These are phyloP conservation scores for Ammospiza nelsoni DNA, from an alignment of 2,113 vertebrate genomes.

Conservation along the genomic window DNA sequence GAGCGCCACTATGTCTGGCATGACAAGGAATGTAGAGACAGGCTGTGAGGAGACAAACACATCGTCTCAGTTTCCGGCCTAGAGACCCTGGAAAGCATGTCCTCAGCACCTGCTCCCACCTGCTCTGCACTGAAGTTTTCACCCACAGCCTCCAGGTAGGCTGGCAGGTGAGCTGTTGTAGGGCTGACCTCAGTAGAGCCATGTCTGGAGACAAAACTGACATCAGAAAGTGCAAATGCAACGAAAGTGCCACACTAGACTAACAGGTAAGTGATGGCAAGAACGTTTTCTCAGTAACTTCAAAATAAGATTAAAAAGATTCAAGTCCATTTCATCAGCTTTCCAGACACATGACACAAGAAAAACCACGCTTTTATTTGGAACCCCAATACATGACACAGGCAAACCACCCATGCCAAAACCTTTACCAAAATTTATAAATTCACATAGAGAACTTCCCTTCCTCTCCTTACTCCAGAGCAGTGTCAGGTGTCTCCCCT, in stretches of 20 bases:
- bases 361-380: not conserved
- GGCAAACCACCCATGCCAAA: not conserved
- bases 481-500: rapidly evolving
- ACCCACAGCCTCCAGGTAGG: not conserved
- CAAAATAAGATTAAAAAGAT: not conserved
- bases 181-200: not conserved
- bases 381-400: not conserved
- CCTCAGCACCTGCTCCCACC: not conserved
- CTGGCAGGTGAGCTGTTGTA: not conserved
- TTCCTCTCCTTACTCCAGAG: not conserved
- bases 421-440: not conserved
- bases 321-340: not conserved
- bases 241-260: not conserved
- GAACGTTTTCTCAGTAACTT: not conserved
- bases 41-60: not conserved
- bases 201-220: not conserved
- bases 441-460: not conserved
- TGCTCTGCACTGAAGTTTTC: not conserved
- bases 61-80: not conserved
- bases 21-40: rapidly evolving
- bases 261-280: not conserved
- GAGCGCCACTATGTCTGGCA: constrained; percentile 17
- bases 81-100: not conserved
- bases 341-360: not conserved
- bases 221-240: not conserved